Evolutionary conservation across 1,140 invertebrate genomes (phyloP), one percentile per base, ranked within the genome.

Genomic region (Holotrichia oblita): DNA sequence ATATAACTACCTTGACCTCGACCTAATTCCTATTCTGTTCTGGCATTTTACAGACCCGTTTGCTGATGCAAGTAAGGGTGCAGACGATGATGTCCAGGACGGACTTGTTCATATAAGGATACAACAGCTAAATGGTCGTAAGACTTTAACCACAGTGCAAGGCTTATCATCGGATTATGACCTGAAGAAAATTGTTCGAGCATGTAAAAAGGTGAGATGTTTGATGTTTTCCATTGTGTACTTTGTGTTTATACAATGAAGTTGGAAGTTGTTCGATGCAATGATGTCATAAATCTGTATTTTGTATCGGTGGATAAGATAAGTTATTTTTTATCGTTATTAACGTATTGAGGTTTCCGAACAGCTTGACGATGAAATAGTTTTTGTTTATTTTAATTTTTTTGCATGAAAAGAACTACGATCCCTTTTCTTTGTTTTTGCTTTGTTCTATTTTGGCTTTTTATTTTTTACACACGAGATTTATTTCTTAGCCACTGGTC

Each of bases 41-140:
- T 78, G 27, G 55, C 44, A 59, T 24, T 83, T 88, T 90, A 20
- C 84, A 95, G 94, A 96, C 93, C 93, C 93, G 88, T 94, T 94
- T 93, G 83, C 88, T 94, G 93, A 95, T 91, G 96, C 96, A 94
- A 96, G 96, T 92, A 97, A 96, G 93, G 97, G 96, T 93, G 94
- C 96, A 92, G 96, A 98, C 90, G 95, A 97, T 91, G 95, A 96
- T 90, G 96, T 97, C 86, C 96, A 98, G 91, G 97, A 98, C 93
- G 96, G 96, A 90, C 92, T 99, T 90, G 97, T 99, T 88, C 99
- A 99, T 91, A 99, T 99, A 93, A 96, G 99, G 90, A 99, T 99
- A 88, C 99, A 99, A 89, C 99, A 99, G 90, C 93, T 98, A 87
- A 99, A 99, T 93, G 98, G 99, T 89, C 94, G 98, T 83, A 99